Evolutionary conservation across 2,113 vertebrate species (phyloP), one percentile per base, ranked within the genome.

Genomic region (Suricata suricatta): DNA sequence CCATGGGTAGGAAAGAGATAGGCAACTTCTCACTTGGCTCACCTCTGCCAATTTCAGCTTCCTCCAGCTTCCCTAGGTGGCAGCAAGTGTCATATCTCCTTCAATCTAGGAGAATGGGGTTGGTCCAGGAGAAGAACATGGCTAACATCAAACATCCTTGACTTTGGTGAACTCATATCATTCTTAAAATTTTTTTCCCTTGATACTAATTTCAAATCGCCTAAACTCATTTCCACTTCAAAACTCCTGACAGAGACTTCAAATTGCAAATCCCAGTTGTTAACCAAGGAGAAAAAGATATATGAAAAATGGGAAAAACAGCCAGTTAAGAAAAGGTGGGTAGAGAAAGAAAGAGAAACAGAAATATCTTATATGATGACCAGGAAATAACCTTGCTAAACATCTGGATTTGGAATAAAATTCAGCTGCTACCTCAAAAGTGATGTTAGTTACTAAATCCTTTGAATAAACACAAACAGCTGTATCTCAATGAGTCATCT

Each of bases 151-250:
- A 84, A 93, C 41, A 87, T 72, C 76, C 64, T 94, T 96, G 94
- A 96, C 94, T 88, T 96, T 19, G 50, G 84, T 88, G 81, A 97
- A 96, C 90, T 95, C 76, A n/a, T 54, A 33, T 33, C 80, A 87
- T 80, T 83, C 94, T 96, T 72, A 84, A 96, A 84, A 90, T 84
- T 77, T 85, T 15, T 92, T 77, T 95, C 71, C 91, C 88, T 95
- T 93, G 85, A 82, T 89, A 94, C 71, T 77, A 86, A 95, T 95
- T 97, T 88, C 86, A 91, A 93, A 93, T 96, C 71, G 63, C 88
- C 97, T 91, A 88, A 96, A 96, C 66, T 83, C 52, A 94, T 96
- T 97, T 95, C 91, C 95, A 95, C 81, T 97, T 97, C 91, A 96
- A 68, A 94, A 95, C 57, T 91, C 54, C 63, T 84, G 94, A 52